Evolutionary conservation across 2,113 vertebrate species (phyloP).

Genomic region (Zosterops pallidus): DNA sequence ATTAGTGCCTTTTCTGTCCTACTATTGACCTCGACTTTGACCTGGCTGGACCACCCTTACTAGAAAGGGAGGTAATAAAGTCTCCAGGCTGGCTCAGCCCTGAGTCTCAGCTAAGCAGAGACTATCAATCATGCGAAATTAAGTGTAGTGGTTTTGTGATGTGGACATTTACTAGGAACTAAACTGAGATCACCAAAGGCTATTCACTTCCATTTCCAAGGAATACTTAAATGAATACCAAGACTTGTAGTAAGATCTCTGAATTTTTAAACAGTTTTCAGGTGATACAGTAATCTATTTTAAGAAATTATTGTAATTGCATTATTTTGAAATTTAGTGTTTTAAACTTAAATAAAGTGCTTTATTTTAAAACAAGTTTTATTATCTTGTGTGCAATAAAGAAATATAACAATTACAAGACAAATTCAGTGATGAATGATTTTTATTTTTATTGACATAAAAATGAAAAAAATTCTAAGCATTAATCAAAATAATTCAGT

Average conservation of each 20-base stretch:
- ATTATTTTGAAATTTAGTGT: not conserved
- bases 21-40: constrained; percentile 83
- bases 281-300: not conserved
- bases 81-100: constrained; percentile 62
- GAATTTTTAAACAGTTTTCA: not conserved
- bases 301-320: not conserved
- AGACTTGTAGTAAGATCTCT: not conserved
- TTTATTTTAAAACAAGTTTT: not conserved
- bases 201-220: constrained; percentile 62
- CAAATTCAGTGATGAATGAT: not conserved
- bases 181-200: constrained; percentile 63
- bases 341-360: not conserved
- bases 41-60: constrained; percentile 81
- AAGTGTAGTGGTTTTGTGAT: constrained; percentile 79
- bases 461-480: not conserved
- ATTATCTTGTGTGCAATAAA: not conserved
- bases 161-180: constrained; percentile 77
- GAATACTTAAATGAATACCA: not conserved
- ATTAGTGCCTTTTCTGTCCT: constrained; percentile 72
- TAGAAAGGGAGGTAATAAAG: constrained; percentile 80
- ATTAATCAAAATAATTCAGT: not conserved
- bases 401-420: not conserved
- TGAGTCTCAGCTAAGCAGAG: constrained; percentile 68
- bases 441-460: not conserved
- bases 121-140: constrained; percentile 81